Evolutionary conservation across 2,797 vertebrate genomes (phyloP).

Genomic region (Pipistrellus pipistrellus): DNA sequence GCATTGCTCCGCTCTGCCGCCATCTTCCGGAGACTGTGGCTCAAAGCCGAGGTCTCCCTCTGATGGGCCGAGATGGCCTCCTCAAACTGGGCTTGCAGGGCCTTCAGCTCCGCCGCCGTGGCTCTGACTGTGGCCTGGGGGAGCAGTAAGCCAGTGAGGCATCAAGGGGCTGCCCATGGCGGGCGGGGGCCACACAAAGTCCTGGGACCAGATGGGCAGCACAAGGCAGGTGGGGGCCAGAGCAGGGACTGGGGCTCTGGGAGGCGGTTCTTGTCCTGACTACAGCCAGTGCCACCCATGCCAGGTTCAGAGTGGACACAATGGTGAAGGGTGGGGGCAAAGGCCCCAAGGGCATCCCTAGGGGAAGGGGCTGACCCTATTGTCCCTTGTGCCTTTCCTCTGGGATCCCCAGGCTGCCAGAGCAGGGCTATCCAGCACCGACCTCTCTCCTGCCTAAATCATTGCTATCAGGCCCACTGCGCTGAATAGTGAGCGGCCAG

Average conservation of each 20-base stretch:
- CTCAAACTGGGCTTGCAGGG: slow-evolving; percentile 88
- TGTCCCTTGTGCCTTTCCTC: background rate
- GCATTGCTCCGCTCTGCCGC: slow-evolving; percentile 82
- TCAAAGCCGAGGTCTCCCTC: slow-evolving; percentile 81
- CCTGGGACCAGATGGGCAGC: background rate
- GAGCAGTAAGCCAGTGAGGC: rapidly evolving
- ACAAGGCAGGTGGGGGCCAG: rapidly evolving
- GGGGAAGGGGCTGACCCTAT: background rate
- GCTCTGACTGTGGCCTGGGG: slow-evolving; percentile 83
- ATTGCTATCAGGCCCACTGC: background rate
- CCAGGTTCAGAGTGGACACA: background rate
- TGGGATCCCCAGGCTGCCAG: background rate
- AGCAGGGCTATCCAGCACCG: background rate
- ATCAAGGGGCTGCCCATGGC: rapidly evolving
- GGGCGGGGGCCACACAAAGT: background rate
- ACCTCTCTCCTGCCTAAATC: background rate
- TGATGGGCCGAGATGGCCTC: slow-evolving; percentile 87
- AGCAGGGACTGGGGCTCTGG: background rate
- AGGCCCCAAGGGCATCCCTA: rapidly evolving
- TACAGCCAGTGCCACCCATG: rapidly evolving
- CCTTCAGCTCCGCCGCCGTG: slow-evolving; percentile 80
- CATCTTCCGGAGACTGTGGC: slow-evolving; percentile 85
- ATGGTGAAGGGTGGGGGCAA: rapidly evolving
- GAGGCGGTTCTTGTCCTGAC: rapidly evolving
- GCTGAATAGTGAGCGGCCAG: background rate